A percentile compares a stretch with the other conserved stretches of the same genome.
phyloP scores from a whole-genome alignment of 2,888 invertebrate species.

The Colostygia pectinataria region DNA sequence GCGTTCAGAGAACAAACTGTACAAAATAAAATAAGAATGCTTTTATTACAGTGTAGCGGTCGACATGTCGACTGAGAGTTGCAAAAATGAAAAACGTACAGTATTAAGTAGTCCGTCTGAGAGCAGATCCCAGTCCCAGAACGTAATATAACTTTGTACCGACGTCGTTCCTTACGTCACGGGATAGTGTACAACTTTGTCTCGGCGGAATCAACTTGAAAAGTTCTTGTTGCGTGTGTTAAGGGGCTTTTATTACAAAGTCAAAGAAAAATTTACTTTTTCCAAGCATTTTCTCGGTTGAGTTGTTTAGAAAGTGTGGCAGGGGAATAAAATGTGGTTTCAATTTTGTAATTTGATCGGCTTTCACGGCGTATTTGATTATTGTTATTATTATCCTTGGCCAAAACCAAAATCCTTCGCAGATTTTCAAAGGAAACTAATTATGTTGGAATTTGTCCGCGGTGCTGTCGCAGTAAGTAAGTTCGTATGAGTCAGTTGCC shows the following conservation, averaged over 20 bases:
- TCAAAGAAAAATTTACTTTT: neutral
- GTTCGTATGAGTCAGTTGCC: too few relatives aligned
- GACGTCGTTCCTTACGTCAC: neutral
- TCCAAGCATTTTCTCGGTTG: neutral
- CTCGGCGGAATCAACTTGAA: neutral
- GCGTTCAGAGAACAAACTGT: too few relatives aligned
- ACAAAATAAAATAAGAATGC: too few relatives aligned
- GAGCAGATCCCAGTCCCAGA: neutral
- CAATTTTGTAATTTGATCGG: neutral
- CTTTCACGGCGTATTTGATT: neutral
- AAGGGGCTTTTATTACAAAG: neutral
- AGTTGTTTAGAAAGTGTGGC: neutral
- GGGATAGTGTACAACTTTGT: neutral
- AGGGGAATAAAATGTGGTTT: neutral
- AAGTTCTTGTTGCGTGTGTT: neutral
- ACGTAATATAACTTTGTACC: conserved; percentile 1
- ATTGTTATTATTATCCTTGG: neutral
- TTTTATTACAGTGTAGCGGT: too few relatives aligned
- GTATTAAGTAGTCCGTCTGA: too few relatives aligned
- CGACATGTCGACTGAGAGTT: too few relatives aligned
- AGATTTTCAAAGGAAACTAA: conserved; percentile 4
- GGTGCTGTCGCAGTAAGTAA: too few relatives aligned
- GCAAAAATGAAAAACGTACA: too few relatives aligned
- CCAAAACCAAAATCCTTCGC: neutral
- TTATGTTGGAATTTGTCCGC: neutral